A percentile compares a stretch with the other conserved stretches of the same genome.
Evolutionary conservation across 2,797 vertebrate species (phyloP).

Genomic region (Poecilia gillii): DNA sequence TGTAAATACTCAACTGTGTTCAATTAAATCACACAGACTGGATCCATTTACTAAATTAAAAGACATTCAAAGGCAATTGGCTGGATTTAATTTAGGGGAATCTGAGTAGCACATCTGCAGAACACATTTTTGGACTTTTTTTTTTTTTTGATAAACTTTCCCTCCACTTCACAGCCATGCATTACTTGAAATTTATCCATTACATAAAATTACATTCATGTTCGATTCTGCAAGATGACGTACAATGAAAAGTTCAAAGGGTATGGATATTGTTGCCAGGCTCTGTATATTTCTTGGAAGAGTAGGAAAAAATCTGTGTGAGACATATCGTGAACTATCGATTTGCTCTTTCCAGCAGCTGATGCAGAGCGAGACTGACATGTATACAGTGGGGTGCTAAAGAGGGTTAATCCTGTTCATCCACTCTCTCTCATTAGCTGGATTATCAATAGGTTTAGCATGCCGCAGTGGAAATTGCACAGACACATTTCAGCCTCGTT

Average conservation of each 20-base stretch:
- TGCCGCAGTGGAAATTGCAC: slow-evolving; percentile 82
- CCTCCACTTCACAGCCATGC: background rate
- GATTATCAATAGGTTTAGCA: slow-evolving; percentile 85
- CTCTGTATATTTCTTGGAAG: slow-evolving; percentile 3
- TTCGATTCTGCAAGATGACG: background rate
- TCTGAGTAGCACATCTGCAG: background rate
- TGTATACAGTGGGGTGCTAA: slow-evolving; percentile 73
- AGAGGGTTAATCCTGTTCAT: slow-evolving; percentile 87
- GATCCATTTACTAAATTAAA: background rate
- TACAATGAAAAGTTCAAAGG: background rate
- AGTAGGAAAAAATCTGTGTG: slow-evolving; percentile 21
- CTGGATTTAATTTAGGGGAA: background rate
- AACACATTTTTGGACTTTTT: background rate
- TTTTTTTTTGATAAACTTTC: background rate
- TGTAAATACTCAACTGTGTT: background rate
- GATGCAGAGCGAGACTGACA: slow-evolving; percentile 52
- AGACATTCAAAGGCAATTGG: background rate
- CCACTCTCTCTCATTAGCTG: slow-evolving; percentile 85
- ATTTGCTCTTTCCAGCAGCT: slow-evolving; percentile 56
- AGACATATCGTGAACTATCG: slow-evolving; percentile 56
- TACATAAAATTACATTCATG: background rate
- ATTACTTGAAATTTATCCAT: background rate
- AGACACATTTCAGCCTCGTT: slow-evolving; percentile 79
- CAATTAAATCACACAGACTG: background rate
- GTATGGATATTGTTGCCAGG: background rate